Conservation (phyloP, 1,140 invertebrate genomes). For the Zaprionus ghesquierei region DNA sequence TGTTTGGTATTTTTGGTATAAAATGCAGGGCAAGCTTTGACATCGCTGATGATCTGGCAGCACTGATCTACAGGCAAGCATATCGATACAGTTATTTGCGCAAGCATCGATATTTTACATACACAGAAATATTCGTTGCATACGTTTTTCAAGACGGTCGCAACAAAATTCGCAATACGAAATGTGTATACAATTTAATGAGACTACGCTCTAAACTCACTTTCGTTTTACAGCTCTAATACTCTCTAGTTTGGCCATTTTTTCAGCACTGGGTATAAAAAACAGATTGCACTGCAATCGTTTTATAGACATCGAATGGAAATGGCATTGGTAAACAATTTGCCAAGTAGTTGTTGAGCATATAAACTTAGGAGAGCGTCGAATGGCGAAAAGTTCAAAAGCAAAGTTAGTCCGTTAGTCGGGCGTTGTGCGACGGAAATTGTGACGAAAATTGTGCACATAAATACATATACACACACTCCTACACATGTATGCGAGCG, state of each 20-base stretch:
- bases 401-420: slow-evolving; percentile 32
- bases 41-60: background rate
- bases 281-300: slow-evolving; percentile 54
- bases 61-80: too few species aligned
- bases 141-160: background rate
- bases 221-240: background rate
- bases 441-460: slow-evolving; percentile 49
- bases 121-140: background rate
- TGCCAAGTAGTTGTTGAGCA: slow-evolving; percentile 69
- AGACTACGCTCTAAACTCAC: background rate
- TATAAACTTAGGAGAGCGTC: slow-evolving; percentile 50
- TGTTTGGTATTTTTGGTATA: background rate
- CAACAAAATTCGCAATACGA: background rate
- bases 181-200: background rate
- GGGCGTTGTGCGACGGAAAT: slow-evolving; percentile 51
- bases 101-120: background rate
- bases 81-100: background rate
- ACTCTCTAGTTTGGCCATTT: background rate
- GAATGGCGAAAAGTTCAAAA: slow-evolving; percentile 28
- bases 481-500: slow-evolving; percentile 22
- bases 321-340: slow-evolving; percentile 70
- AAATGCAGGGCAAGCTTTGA: too few species aligned
- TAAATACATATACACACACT: slow-evolving; percentile 18
- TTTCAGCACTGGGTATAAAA: slow-evolving; percentile 31
- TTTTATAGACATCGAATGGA: slow-evolving; percentile 57